Base-by-base conservation (phyloP, 2,797 vertebrate species). In the Enteromius unitaeniatus region DNA sequence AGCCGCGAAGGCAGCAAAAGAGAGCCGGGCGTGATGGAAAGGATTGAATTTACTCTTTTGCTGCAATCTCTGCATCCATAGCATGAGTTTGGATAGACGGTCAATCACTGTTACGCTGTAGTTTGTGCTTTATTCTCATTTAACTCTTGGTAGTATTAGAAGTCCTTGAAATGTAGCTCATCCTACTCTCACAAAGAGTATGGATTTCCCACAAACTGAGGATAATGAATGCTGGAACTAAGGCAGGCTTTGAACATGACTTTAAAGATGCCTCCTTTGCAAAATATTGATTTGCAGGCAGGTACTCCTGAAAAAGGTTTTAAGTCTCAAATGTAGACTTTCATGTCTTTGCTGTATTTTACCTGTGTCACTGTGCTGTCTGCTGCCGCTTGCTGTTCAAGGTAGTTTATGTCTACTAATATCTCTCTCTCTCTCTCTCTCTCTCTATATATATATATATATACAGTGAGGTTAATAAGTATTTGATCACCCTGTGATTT, bases 201-300 rank as follows among this genome's bases (percentile, higher is more conserved):
- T 84, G n/a, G 88, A 87, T 87, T 86, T 85, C 37, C 42, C 9
- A 10, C 72, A 84, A 81, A 83, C 82, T 45, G 79, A 82, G 77
- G 77, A 78, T 86, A 89, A 89, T 87, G 86, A 86, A 80, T 75
- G 70, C 82, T 82, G 75, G 37, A 81, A 81, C 47, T 49, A 51
- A 69, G 80, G 69, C 64, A 67, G 73, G 42, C 60, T 67, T 78
- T 68, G 65, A 82, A 69, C 28, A 81, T 81, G 51, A 72, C 81
- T 87, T 82, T 85, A 81, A 78, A 82, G 79, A 84, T 67, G 72
- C 28, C 70, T 84, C 19, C 80, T 78, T 68, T 72, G 55, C 68
- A 53, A 84, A 86, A 83, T 79, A 78, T 86, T 19, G 81, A 81
- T 78, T 78, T 9, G 17, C 45, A 65, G 28, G 0, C 81, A 78